Conservation (phyloP, 2,888 invertebrate species). For the Eupithecia exiguata region DNA sequence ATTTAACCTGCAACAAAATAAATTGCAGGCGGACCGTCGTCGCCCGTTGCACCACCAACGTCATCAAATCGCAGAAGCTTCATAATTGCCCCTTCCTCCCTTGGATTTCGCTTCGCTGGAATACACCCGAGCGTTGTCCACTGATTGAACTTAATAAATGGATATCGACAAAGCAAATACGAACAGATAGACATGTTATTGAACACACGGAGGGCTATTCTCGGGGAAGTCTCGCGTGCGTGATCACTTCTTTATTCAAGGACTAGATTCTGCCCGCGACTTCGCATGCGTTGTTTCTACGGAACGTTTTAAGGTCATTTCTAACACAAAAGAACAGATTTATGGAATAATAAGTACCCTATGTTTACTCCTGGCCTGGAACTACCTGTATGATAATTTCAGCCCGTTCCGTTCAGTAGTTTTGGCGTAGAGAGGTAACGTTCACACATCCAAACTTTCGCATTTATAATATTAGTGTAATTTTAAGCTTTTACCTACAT, state of each 20-base stretch:
- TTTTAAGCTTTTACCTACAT: neutral
- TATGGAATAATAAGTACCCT: no score
- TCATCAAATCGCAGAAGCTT: neutral
- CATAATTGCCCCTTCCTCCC: neutral
- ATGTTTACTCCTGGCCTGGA: no score
- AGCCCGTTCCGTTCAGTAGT: no score
- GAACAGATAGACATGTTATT: constrained; percentile 41
- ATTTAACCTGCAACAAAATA: neutral
- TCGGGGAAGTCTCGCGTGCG: constrained; percentile 14
- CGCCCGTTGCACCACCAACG: neutral
- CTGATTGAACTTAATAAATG: constrained; percentile 79
- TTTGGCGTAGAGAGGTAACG: no score
- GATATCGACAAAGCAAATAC: constrained; percentile 65
- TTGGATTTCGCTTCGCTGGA: constrained; percentile 39
- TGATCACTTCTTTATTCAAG: constrained; percentile 4
- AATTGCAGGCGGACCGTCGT: neutral
- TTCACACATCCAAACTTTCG: no score
- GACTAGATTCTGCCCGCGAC: no score
- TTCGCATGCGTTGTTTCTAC: no score
- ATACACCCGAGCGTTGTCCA: constrained; percentile 65
- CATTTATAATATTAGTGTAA: no score
- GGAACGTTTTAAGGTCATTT: no score
- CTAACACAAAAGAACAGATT: no score
- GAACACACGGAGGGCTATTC: constrained; percentile 3
- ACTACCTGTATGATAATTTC: no score